phyloP scores from a whole-genome alignment of 2,888 invertebrate species.

The Cataglyphis rosenhaueri region DNA sequence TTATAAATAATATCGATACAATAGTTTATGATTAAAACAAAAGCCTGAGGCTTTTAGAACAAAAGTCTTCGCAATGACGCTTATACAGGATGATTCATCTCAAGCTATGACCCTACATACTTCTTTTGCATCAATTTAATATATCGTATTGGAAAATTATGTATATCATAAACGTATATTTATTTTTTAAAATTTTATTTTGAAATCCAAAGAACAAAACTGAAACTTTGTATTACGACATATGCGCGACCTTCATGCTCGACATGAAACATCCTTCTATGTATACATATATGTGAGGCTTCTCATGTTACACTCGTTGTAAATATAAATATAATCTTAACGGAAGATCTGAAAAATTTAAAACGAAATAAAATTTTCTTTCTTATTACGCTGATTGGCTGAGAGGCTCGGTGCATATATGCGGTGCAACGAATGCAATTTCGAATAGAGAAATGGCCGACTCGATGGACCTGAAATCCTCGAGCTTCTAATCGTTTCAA shows the following conservation, averaged over 20 bases:
- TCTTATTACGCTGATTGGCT: too few relatives aligned
- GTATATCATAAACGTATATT: not conserved
- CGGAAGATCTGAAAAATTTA: not conserved
- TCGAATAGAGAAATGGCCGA: constrained; percentile 28
- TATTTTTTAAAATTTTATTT: not conserved
- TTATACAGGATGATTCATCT: not conserved
- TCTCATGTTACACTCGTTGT: not conserved
- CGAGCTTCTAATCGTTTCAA: not conserved
- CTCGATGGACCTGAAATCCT: not conserved
- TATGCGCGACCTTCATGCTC: not conserved
- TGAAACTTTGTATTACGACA: not conserved
- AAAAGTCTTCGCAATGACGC: not conserved
- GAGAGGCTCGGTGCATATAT: not conserved
- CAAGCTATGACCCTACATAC: not conserved
- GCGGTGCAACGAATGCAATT: not conserved
- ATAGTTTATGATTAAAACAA: not conserved
- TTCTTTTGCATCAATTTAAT: not conserved
- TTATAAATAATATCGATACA: not conserved
- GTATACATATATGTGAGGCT: too few relatives aligned
- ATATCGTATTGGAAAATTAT: not conserved
- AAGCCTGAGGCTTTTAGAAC: not conserved
- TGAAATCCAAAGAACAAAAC: not conserved
- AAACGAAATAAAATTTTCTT: not conserved
- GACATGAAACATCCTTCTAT: not conserved
- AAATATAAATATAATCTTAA: not conserved